phyloP scores from a whole-genome alignment of 2,888 invertebrate species.

The Acleris sparsana region DNA sequence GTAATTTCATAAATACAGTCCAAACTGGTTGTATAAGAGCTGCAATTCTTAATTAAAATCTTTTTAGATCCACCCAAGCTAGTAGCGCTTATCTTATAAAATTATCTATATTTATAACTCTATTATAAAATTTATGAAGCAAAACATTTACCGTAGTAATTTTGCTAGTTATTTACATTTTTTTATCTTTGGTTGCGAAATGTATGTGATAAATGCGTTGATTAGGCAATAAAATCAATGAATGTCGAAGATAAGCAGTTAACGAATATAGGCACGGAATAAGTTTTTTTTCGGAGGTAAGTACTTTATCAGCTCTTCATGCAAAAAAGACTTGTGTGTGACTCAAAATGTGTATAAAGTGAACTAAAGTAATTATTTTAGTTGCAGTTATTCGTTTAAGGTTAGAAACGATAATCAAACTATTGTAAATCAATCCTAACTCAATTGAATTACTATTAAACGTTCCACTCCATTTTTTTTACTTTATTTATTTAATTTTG shows the following conservation, averaged over 20 bases:
- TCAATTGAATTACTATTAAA: no score
- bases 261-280: neutral
- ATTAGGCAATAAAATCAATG: neutral
- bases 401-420: no score
- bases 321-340: no score
- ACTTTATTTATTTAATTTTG: no score
- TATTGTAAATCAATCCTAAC: no score
- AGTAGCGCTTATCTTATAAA: constrained; percentile 21
- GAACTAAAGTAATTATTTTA: no score
- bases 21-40: constrained; percentile 21
- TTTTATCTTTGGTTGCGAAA: constrained; percentile 15
- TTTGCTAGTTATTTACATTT: constrained; percentile 14
- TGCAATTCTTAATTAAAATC: constrained; percentile 23
- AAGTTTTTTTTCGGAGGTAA: no score
- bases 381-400: no score
- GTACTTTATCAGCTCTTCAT: no score
- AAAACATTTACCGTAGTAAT: constrained; percentile 10
- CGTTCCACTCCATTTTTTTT: no score
- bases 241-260: no score
- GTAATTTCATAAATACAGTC: constrained; percentile 1
- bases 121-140: constrained; percentile 20
- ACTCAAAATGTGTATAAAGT: no score
- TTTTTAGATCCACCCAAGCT: constrained; percentile 14
- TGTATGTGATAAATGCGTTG: neutral
- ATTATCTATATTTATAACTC: constrained; percentile 32